phyloP scores from a whole-genome alignment of 2,113 vertebrate species.

The Riparia riparia region DNA sequence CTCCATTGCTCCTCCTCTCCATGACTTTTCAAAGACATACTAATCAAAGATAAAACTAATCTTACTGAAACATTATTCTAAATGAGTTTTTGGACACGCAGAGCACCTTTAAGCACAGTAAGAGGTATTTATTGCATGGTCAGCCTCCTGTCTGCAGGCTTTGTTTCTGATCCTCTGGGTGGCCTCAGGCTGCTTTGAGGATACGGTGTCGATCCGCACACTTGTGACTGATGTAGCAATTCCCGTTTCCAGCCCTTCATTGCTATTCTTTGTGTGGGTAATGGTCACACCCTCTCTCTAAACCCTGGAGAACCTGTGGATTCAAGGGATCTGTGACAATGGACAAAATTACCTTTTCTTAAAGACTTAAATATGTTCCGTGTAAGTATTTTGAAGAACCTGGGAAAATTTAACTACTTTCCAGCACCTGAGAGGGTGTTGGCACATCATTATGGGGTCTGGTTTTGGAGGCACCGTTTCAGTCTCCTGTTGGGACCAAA shows the following conservation, averaged over 20 bases:
- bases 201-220: rapidly evolving
- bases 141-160: neutral
- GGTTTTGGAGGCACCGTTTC: neutral
- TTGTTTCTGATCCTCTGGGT: neutral
- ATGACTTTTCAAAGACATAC: neutral
- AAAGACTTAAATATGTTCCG: neutral
- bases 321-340: neutral
- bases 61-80: neutral
- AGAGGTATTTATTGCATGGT: neutral
- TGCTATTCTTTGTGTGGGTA: neutral
- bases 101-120: neutral
- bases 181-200: neutral
- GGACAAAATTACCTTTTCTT: neutral
- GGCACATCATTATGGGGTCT: neutral
- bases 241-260: neutral
- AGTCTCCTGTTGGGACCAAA: neutral
- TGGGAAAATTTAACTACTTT: neutral
- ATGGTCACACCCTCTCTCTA: neutral
- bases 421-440: neutral
- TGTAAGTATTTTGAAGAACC: neutral
- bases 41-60: neutral
- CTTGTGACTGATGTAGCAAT: neutral
- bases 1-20: neutral
- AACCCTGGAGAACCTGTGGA: neutral
- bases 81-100: neutral